Percentiles rank a stretch among this genome's conserved stretches.
Evolutionary conservation across 2,888 invertebrate species (phyloP).

Genomic region (Morpho deidamia): DNA sequence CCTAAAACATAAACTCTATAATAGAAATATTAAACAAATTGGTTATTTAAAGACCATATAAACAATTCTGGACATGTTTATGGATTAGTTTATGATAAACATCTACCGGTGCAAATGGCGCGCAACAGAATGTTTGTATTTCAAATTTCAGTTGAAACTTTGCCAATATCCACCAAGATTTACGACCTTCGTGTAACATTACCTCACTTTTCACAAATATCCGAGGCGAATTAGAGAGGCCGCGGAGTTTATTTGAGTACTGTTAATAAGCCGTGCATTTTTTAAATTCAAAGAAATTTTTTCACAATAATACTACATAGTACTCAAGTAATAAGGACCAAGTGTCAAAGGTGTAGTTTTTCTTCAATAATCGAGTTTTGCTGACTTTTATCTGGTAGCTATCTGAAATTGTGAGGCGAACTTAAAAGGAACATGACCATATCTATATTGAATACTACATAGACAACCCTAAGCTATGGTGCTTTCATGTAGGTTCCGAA

Average conservation of each 20-base stretch:
- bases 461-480: too few relatives aligned
- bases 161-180: constrained; percentile 62
- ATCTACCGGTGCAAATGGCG: constrained; percentile 21
- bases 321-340: too few relatives aligned
- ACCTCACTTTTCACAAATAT: constrained; percentile 73
- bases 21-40: too few relatives aligned
- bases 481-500: too few relatives aligned
- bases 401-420: too few relatives aligned
- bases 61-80: constrained; percentile 19
- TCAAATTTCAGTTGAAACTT: constrained; percentile 54
- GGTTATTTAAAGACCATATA: constrained; percentile 1
- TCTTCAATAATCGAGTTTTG: too few relatives aligned
- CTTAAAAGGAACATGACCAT: too few relatives aligned
- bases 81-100: constrained; percentile 30
- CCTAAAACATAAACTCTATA: too few relatives aligned
- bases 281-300: not conserved
- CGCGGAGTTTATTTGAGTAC: constrained; percentile 10
- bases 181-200: constrained; percentile 68
- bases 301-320: not conserved
- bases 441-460: too few relatives aligned
- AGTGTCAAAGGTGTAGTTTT: too few relatives aligned
- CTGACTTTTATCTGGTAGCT: too few relatives aligned
- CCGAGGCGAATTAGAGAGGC: constrained; percentile 46
- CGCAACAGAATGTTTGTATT: constrained; percentile 31
- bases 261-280: constrained; percentile 1